These are phyloP conservation scores for Otocyon megalotis DNA, from an alignment of 2,113 vertebrate genomes.

Conservation along the genomic window DNA sequence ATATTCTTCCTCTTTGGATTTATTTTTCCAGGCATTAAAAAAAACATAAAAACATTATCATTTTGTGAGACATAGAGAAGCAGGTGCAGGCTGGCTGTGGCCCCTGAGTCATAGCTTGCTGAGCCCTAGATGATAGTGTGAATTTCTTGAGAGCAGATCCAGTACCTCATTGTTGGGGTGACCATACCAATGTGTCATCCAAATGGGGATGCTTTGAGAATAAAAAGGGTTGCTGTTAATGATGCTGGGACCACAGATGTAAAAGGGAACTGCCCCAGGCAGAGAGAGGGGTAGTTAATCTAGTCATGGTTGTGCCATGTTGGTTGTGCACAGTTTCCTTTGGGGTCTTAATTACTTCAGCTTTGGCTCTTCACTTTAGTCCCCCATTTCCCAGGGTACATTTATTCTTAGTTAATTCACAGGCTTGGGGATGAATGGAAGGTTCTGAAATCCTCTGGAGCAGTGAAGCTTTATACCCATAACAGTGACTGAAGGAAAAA, in stretches of 20 bases:
- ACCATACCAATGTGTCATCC: not conserved
- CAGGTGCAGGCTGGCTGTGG: not conserved
- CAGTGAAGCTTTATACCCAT: conserved; percentile 42
- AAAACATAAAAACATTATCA: not conserved
- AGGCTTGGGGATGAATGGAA: conserved; percentile 23
- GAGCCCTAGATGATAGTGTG: not conserved
- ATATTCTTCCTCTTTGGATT: not conserved
- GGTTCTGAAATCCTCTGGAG: not conserved
- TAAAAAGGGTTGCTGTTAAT: not conserved
- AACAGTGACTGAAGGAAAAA: not conserved
- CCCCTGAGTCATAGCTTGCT: not conserved
- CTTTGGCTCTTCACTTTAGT: not conserved
- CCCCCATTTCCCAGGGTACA: not conserved
- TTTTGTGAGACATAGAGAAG: not conserved
- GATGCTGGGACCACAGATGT: not conserved
- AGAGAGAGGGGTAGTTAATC: not conserved
- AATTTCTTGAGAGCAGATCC: not conserved
- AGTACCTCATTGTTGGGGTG: not conserved
- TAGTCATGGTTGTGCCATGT: accelerated
- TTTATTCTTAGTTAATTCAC: conserved; percentile 62
- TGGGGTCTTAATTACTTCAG: not conserved
- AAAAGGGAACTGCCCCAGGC: not conserved
- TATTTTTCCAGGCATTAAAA: not conserved
- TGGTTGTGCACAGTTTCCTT: not conserved
- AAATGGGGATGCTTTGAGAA: not conserved